These are phyloP conservation scores for Lasioglossum vierecki DNA, from an alignment of 2,888 invertebrate genomes.

Conservation along the genomic window DNA sequence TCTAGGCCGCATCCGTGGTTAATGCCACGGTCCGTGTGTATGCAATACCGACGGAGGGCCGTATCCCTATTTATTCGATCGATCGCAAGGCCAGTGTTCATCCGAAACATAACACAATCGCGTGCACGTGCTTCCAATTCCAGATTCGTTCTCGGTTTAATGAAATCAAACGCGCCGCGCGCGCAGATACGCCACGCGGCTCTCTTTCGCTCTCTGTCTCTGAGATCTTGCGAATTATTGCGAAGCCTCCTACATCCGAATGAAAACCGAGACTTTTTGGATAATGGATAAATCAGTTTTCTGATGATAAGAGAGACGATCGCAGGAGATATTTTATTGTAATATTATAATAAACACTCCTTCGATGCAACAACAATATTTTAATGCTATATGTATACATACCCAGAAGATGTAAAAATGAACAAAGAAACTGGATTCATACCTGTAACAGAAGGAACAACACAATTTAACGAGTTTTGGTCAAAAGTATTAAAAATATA, in stretches of 20 bases:
- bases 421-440: no score
- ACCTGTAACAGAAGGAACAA: no score
- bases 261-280: neutral
- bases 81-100: conserved; percentile 37
- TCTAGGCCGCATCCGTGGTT: conserved; percentile 70
- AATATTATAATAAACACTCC: no score
- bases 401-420: no score
- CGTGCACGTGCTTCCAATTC: conserved; percentile 52
- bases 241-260: neutral
- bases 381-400: no score
- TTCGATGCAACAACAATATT: no score
- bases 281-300: neutral
- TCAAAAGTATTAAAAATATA: no score
- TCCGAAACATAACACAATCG: conserved; percentile 45
- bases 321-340: no score
- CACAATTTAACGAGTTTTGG: no score
- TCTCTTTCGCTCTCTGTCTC: no score
- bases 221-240: neutral
- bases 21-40: conserved; percentile 60
- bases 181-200: neutral
- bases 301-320: neutral
- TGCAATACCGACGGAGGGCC: conserved; percentile 25
- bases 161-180: conserved; percentile 30
- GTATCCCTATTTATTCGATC: conserved; percentile 60
- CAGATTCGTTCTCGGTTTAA: conserved; percentile 37